Evolutionary conservation across 2,888 invertebrate species (phyloP).

Genomic region (Temnothorax rugatulus): DNA sequence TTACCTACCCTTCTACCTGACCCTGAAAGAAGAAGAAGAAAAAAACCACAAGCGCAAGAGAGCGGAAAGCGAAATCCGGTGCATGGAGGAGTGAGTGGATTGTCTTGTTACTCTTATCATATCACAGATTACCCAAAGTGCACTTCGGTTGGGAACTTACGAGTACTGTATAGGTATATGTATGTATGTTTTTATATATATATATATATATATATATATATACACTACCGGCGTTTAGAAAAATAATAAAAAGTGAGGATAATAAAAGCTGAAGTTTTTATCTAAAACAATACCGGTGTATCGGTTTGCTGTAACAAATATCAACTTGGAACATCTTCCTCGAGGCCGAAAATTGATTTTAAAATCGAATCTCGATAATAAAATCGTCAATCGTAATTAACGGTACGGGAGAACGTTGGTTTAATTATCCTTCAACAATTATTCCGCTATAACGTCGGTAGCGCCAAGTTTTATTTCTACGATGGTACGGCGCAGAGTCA

Average conservation of each 20-base stretch:
- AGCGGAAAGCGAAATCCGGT: constrained; percentile 64
- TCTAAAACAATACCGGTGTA: background rate
- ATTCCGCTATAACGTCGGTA: background rate
- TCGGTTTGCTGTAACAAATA: background rate
- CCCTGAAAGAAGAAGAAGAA: background rate
- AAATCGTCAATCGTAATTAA: constrained; percentile 4
- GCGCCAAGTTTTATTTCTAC: background rate
- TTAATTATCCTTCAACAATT: constrained; percentile 11
- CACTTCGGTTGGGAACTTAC: constrained; percentile 72
- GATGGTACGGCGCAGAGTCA: constrained; percentile 20
- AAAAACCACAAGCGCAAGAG: constrained; percentile 62
- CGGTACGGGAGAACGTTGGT: background rate
- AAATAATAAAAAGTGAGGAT: constrained; percentile 8
- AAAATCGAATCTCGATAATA: constrained; percentile 10
- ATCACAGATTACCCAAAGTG: constrained; percentile 85
- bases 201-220: background rate
- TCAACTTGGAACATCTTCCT: background rate
- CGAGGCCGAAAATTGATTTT: background rate
- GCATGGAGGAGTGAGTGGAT: constrained; percentile 64
- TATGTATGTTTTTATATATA: background rate
- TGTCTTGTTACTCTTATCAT: constrained; percentile 76
- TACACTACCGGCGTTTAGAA: constrained; percentile 5
- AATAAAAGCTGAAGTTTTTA: constrained; percentile 7
- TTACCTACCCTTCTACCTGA: background rate
- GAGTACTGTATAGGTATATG: background rate